Conservation (phyloP, 2,888 invertebrate genomes). For the Lacanobia wlatinum region DNA sequence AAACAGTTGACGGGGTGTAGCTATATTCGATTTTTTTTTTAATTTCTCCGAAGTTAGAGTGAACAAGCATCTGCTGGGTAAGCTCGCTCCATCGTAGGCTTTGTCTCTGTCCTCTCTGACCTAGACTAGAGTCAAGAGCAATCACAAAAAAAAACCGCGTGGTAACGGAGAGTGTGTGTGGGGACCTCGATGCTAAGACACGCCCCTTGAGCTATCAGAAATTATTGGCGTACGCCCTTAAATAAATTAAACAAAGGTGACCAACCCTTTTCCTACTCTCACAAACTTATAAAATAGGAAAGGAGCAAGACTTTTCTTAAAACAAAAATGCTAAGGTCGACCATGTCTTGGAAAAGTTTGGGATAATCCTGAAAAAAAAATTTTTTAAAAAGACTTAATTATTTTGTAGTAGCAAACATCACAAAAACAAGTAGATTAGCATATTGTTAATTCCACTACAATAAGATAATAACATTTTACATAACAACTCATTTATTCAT, state of each 20-base stretch:
- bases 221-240: no score
- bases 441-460: conserved; percentile 1
- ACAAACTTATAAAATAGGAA: neutral
- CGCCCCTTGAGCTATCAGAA: no score
- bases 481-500: conserved; percentile 20
- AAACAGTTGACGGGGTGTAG: no score
- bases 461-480: conserved; percentile 8
- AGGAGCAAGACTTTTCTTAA: neutral
- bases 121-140: no score
- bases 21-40: no score
- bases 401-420: neutral
- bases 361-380: neutral
- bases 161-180: no score
- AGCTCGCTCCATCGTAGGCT: no score
- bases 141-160: no score
- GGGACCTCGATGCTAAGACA: no score
- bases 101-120: no score
- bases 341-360: conserved; percentile 11
- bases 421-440: neutral
- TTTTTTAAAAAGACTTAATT: neutral
- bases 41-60: no score
- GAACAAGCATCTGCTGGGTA: no score
- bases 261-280: neutral
- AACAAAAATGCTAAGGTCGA: conserved; percentile 8
- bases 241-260: neutral